Percentiles rank a stretch among this genome's conserved stretches.
phyloP scores from a whole-genome alignment of 2,113 vertebrate species.

The Heterocephalus glaber region DNA sequence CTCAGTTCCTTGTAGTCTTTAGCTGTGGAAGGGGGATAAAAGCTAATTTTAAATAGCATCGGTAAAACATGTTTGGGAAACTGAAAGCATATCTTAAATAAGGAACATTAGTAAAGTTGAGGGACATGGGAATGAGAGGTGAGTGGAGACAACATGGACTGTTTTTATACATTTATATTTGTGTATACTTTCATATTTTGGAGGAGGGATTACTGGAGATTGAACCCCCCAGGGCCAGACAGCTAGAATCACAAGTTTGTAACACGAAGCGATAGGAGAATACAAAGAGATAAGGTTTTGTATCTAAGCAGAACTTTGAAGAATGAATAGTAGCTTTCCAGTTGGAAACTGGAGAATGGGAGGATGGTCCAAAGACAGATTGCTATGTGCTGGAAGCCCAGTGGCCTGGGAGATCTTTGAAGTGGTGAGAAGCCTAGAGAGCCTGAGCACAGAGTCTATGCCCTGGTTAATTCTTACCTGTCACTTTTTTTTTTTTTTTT shows the following conservation, averaged over 20 bases:
- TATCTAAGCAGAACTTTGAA: background rate
- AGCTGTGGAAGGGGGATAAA: no score
- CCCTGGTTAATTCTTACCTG: background rate
- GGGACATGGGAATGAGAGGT: background rate
- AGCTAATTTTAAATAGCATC: slow-evolving; percentile 8
- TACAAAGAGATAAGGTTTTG: background rate
- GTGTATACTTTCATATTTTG: background rate
- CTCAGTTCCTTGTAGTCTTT: no score
- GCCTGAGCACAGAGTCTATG: background rate
- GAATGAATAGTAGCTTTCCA: background rate
- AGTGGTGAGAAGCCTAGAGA: background rate
- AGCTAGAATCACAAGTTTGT: background rate
- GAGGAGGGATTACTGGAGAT: background rate
- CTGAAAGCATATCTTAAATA: background rate
- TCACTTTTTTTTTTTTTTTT: background rate
- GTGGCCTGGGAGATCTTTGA: background rate
- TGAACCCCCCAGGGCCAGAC: background rate
- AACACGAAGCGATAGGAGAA: background rate
- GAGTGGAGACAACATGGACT: background rate
- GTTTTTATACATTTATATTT: background rate
- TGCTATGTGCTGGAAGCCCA: background rate
- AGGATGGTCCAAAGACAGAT: background rate
- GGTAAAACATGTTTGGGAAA: background rate
- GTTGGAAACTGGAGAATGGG: background rate
- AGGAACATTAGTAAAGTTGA: background rate